phyloP scores from a whole-genome alignment of 2,888 invertebrate genomes.

The Leptogaster cylindrica region DNA sequence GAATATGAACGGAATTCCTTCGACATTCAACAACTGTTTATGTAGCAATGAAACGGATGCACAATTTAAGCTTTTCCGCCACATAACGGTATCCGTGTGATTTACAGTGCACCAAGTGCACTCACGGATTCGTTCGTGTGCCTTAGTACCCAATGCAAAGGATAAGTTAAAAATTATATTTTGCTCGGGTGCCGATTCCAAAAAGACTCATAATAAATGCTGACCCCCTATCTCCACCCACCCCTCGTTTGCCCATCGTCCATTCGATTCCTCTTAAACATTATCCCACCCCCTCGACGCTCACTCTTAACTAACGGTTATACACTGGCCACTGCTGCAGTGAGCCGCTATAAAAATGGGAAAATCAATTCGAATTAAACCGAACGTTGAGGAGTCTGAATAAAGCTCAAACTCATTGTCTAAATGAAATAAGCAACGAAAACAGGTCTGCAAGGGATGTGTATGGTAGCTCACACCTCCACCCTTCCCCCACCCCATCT shows the following conservation, averaged over 20 bases:
- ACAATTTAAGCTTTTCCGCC: too few relatives aligned
- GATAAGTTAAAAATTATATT: too few relatives aligned
- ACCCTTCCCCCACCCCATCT: conserved; percentile 17
- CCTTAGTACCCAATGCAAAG: too few relatives aligned
- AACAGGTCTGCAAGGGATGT: conserved; percentile 43
- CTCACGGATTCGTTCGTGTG: too few relatives aligned
- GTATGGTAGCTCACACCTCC: conserved; percentile 34
- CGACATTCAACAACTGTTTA: too few relatives aligned
- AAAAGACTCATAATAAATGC: too few relatives aligned
- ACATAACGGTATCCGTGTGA: too few relatives aligned
- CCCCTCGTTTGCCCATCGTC: not conserved
- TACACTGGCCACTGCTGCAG: conserved; percentile 8
- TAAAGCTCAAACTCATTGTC: conserved; percentile 45
- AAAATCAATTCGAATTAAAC: conserved; percentile 46
- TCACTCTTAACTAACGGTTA: conserved; percentile 37
- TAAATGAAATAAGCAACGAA: conserved; percentile 48
- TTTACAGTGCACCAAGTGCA: too few relatives aligned
- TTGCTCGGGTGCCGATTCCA: not conserved
- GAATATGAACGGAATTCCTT: too few relatives aligned
- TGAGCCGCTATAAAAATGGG: conserved; percentile 36
- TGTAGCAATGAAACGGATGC: too few relatives aligned
- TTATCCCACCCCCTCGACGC: too few relatives aligned
- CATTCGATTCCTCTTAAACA: not conserved
- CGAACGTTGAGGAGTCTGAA: conserved; percentile 41
- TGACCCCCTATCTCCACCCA: not conserved